Evolutionary conservation across 1,140 invertebrate species (phyloP).

Genomic region (Drosophila sproati): DNA sequence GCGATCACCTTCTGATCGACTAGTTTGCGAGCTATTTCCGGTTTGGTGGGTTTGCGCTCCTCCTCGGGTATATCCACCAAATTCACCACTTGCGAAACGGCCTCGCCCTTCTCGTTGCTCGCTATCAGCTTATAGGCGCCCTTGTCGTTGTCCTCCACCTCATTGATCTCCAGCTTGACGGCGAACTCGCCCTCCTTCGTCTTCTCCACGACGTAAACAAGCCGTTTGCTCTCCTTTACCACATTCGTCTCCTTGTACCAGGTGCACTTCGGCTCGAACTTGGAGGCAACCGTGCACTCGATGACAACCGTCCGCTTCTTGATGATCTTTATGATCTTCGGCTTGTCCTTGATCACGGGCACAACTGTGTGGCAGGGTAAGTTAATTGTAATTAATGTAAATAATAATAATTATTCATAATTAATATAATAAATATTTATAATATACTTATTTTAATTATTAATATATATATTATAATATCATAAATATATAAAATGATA

Average conservation of each 20-base stretch:
- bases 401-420: too few relatives aligned
- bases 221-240: slow-evolving; percentile 88
- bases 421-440: too few relatives aligned
- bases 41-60: slow-evolving; percentile 85
- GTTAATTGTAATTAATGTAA: background rate
- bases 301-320: slow-evolving; percentile 96
- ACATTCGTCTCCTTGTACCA: slow-evolving; percentile 94
- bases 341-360: slow-evolving; percentile 96
- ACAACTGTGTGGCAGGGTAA: slow-evolving; percentile 88
- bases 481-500: too few relatives aligned
- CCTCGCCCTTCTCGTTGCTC: slow-evolving; percentile 97
- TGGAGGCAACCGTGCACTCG: slow-evolving; percentile 94
- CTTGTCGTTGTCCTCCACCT: slow-evolving; percentile 91
- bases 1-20: slow-evolving; percentile 89
- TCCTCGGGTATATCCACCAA: slow-evolving; percentile 91
- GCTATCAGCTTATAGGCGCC: slow-evolving; percentile 96
- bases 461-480: too few relatives aligned
- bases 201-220: slow-evolving; percentile 71
- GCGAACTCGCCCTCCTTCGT: slow-evolving; percentile 89
- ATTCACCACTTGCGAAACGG: slow-evolving; percentile 94
- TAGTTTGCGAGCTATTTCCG: slow-evolving; percentile 90
- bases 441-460: too few relatives aligned
- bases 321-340: slow-evolving; percentile 94
- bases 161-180: slow-evolving; percentile 94
- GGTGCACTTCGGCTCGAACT: slow-evolving; percentile 93